Evolutionary conservation across 2,113 vertebrate genomes (phyloP).

Genomic region (Caranx melampygus): DNA sequence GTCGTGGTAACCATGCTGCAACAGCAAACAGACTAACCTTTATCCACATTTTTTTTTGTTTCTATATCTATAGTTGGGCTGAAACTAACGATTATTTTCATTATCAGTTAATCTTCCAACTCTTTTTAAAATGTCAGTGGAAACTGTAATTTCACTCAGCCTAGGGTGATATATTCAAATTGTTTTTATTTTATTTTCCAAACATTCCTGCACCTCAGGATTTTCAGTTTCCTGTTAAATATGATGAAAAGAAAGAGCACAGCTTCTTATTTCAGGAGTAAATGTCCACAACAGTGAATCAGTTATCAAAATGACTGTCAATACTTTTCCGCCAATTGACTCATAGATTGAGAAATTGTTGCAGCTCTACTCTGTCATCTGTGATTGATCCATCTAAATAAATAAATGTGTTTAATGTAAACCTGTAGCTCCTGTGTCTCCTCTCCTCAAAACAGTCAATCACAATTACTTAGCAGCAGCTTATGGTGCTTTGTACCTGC

Average conservation of each 20-base stretch:
- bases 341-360: not conserved
- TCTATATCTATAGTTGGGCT: not conserved
- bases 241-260: not conserved
- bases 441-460: not conserved
- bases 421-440: not conserved
- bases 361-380: not conserved
- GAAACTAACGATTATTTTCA: not conserved
- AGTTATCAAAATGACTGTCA: not conserved
- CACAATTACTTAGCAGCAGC: not conserved
- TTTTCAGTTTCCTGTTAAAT: not conserved
- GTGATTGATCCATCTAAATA: not conserved
- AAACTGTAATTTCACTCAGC: not conserved
- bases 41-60: not conserved
- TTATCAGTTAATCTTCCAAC: not conserved
- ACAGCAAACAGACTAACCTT: not conserved
- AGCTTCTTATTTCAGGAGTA: not conserved
- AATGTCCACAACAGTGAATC: not conserved
- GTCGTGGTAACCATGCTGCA: not conserved
- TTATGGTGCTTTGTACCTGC: not conserved
- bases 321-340: not conserved
- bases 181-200: not conserved
- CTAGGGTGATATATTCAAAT: not conserved
- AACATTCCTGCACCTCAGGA: not conserved
- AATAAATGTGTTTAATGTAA: not conserved
- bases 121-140: not conserved